These are phyloP conservation scores for Leptinotarsa lineolata DNA, from an alignment of 1,140 invertebrate species.

Conservation along the genomic window DNA sequence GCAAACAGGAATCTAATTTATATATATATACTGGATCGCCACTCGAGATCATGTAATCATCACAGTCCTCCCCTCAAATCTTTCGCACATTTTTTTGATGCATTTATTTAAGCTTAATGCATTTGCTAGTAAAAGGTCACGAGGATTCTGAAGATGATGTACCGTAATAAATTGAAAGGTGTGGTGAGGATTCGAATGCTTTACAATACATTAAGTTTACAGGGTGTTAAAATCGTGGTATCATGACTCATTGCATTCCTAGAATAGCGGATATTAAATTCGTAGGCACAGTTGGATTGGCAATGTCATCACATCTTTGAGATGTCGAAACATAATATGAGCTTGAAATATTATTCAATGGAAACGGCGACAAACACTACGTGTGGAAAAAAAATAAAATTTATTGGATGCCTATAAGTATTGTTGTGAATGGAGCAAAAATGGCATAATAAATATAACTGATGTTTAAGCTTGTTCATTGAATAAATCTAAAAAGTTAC, in stretches of 20 bases:
- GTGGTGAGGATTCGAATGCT: slow-evolving; percentile 24
- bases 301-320: neutral
- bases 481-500: too few relatives aligned
- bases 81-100: slow-evolving; percentile 14
- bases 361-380: too few relatives aligned
- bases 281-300: neutral
- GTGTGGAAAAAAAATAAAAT: too few relatives aligned
- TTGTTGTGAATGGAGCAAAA: too few relatives aligned
- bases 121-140: slow-evolving; percentile 27
- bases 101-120: slow-evolving; percentile 23
- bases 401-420: too few relatives aligned
- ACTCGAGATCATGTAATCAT: slow-evolving; percentile 20
- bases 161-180: slow-evolving; percentile 30
- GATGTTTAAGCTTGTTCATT: too few relatives aligned
- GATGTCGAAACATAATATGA: neutral
- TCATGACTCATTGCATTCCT: neutral
- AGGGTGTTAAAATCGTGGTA: neutral
- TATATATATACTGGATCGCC: slow-evolving; percentile 25
- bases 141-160: slow-evolving; percentile 26
- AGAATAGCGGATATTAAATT: neutral
- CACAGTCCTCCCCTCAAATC: slow-evolving; percentile 14
- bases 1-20: slow-evolving; percentile 24
- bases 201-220: neutral
- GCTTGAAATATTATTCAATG: too few relatives aligned
- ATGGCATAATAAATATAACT: too few relatives aligned